phyloP scores from a whole-genome alignment of 2,888 invertebrate species.

The Neelides folsomi region DNA sequence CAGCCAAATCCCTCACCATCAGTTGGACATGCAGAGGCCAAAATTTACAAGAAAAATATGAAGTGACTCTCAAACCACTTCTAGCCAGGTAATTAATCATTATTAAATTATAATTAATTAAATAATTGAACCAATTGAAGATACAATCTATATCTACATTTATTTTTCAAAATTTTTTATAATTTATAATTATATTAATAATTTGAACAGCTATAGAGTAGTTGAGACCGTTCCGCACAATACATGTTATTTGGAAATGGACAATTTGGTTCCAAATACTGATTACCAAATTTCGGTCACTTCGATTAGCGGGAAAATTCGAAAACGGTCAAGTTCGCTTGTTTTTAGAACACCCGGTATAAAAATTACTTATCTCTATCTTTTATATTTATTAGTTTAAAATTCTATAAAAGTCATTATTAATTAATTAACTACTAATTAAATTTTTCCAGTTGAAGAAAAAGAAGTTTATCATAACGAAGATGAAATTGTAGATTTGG shows the following conservation, averaged over 20 bases:
- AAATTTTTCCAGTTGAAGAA: conserved; percentile 5
- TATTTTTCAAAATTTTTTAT: too few species aligned
- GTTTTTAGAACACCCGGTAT: conserved; percentile 60
- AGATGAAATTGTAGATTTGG: conserved; percentile 40
- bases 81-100: too few species aligned
- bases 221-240: conserved; percentile 32
- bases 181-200: too few species aligned
- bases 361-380: too few species aligned
- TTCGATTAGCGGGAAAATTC: conserved; percentile 67
- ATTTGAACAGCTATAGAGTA: conserved; percentile 27
- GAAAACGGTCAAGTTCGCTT: conserved; percentile 70
- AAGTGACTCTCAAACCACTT: conserved; percentile 71
- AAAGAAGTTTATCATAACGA: conserved; percentile 5
- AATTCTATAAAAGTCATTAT: too few species aligned
- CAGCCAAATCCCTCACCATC: conserved; percentile 69
- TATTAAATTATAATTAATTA: too few species aligned
- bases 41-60: conserved; percentile 66
- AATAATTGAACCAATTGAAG: too few species aligned
- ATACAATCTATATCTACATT: too few species aligned
- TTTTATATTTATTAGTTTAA: too few species aligned
- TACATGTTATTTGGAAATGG: conserved; percentile 24
- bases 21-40: conserved; percentile 74
- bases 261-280: conserved; percentile 48
- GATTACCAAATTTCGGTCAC: conserved; percentile 78
- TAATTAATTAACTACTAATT: not conserved